phyloP scores from a whole-genome alignment of 2,888 invertebrate genomes.

The Adela reaumurella region DNA sequence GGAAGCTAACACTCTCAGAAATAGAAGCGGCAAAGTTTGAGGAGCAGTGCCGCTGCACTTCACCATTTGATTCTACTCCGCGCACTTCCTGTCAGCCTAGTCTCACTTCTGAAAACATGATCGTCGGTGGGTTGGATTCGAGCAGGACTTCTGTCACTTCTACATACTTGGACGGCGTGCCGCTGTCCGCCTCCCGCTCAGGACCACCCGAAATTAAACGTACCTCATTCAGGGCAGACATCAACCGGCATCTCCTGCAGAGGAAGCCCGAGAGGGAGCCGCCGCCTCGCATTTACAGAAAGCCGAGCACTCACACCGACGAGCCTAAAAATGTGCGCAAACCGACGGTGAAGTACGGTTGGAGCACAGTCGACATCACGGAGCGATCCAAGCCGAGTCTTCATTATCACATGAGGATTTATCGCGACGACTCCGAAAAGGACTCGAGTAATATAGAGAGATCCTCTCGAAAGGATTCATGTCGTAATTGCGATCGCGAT shows the following conservation, averaged over 20 bases:
- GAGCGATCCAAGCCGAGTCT: conserved; percentile 45
- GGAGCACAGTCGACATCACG: conserved; percentile 49
- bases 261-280: conserved; percentile 26
- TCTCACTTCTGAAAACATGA: conserved; percentile 52
- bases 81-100: conserved; percentile 61
- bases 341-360: conserved; percentile 32
- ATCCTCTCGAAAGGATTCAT: conserved; percentile 28
- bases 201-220: conserved; percentile 28
- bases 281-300: conserved; percentile 42
- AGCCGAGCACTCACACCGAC: conserved; percentile 45
- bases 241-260: conserved; percentile 35
- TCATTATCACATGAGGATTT: conserved; percentile 52
- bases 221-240: conserved; percentile 44
- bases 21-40: conserved; percentile 61
- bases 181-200: conserved; percentile 36
- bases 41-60: conserved; percentile 68
- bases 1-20: conserved; percentile 52
- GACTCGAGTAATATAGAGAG: conserved; percentile 20
- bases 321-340: conserved; percentile 46
- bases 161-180: conserved; percentile 40
- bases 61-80: conserved; percentile 70
- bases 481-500: conserved; percentile 30
- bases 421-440: conserved; percentile 26
- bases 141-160: conserved; percentile 50
- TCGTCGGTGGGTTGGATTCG: conserved; percentile 52